A percentile compares a stretch with the other conserved stretches of the same genome.
Evolutionary conservation across 2,888 invertebrate species (phyloP).

Genomic region (Himalopsyche tibetana): DNA sequence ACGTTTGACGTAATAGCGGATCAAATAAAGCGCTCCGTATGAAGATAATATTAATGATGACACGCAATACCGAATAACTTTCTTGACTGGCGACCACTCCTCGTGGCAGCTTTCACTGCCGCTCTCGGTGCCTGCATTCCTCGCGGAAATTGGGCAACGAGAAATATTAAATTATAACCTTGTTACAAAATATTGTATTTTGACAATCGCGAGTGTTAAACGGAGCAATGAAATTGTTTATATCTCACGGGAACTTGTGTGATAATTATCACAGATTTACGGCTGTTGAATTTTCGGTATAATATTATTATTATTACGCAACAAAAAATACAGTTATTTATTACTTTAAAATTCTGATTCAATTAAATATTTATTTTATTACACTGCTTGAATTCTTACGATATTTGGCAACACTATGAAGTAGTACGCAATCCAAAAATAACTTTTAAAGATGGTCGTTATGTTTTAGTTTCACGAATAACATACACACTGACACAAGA

Average conservation of each 20-base stretch:
- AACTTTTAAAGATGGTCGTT: too few relatives aligned
- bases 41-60: slow-evolving; percentile 32
- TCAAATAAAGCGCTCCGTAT: slow-evolving; percentile 14
- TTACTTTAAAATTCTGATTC: too few relatives aligned
- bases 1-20: slow-evolving; percentile 5
- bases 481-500: too few relatives aligned
- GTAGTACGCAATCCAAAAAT: too few relatives aligned
- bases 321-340: too few relatives aligned
- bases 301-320: neutral
- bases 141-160: slow-evolving; percentile 34
- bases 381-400: too few relatives aligned
- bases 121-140: neutral
- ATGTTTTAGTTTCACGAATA: too few relatives aligned
- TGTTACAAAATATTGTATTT: slow-evolving; percentile 14
- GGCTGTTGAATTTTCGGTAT: neutral
- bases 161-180: slow-evolving; percentile 8
- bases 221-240: neutral
- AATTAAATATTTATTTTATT: too few relatives aligned
- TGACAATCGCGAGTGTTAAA: slow-evolving; percentile 3
- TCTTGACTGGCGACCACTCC: slow-evolving; percentile 35
- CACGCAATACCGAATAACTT: slow-evolving; percentile 21
- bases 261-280: neutral
- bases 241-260: slow-evolving; percentile 16
- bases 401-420: too few relatives aligned
- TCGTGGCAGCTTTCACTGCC: neutral